Conservation (phyloP, 2,113 vertebrate species). For the Chaetodon trifascialis region DNA sequence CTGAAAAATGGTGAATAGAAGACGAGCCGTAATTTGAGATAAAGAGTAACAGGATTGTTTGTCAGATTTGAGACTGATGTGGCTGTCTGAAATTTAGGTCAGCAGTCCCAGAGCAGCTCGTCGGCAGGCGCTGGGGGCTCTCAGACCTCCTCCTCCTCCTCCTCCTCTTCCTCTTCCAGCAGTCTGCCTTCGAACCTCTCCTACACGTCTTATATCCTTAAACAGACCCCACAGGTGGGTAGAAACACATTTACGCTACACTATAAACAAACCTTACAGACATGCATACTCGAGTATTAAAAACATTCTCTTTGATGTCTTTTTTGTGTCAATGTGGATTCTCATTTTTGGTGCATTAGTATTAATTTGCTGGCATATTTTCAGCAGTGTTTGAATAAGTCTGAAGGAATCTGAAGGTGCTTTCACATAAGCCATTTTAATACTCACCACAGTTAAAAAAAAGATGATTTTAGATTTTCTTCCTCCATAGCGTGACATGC, state of each 20-base stretch:
- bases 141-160: slow-evolving; percentile 86
- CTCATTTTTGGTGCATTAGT: background rate
- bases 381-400: background rate
- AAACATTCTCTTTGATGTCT: background rate
- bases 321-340: background rate
- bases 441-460: slow-evolving; percentile 14
- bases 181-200: slow-evolving; percentile 94
- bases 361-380: slow-evolving; percentile 9
- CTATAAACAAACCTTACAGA: background rate
- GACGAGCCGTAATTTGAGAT: background rate
- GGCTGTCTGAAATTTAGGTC: slow-evolving; percentile 84
- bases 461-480: background rate
- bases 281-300: background rate
- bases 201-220: slow-evolving; percentile 98
- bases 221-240: slow-evolving; percentile 92
- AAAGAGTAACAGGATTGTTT: slow-evolving; percentile 32
- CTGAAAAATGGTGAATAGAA: background rate
- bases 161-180: slow-evolving; percentile 83
- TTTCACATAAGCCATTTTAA: slow-evolving; percentile 1
- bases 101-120: slow-evolving; percentile 87
- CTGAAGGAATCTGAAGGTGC: background rate
- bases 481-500: background rate
- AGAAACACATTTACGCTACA: slow-evolving; percentile 1
- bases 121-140: slow-evolving; percentile 77
- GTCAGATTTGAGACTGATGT: slow-evolving; percentile 48